Percentiles rank a stretch among this genome's conserved stretches.
These are phyloP conservation scores for Tetragonula clypearis DNA, from an alignment of 1,140 invertebrate genomes.

Conservation along the genomic window DNA sequence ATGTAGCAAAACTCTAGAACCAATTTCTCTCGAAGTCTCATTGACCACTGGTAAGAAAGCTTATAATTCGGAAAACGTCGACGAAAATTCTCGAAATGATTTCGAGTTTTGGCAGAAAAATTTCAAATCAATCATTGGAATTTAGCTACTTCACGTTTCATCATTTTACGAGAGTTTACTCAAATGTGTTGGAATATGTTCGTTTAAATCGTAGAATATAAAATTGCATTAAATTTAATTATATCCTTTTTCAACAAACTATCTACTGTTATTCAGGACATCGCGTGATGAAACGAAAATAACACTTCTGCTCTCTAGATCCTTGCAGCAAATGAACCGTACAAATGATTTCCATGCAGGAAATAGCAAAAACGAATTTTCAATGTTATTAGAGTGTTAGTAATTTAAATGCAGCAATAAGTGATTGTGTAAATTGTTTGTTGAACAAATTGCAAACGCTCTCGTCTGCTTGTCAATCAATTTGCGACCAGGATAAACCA, in stretches of 20 bases:
- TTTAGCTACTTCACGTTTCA: no score
- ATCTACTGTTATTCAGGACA: not conserved
- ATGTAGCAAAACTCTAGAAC: constrained; percentile 1
- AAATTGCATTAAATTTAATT: not conserved
- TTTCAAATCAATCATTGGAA: no score
- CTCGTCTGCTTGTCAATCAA: not conserved
- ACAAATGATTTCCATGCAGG: not conserved
- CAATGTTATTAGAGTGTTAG: no score
- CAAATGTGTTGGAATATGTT: no score
- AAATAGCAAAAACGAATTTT: not conserved
- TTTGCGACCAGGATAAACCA: constrained; percentile 20
- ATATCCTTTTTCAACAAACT: not conserved
- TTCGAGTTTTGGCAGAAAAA: no score
- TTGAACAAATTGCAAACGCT: not conserved
- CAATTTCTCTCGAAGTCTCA: constrained; percentile 29
- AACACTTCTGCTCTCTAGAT: not conserved
- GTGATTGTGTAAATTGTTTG: not conserved
- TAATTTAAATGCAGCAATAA: not conserved
- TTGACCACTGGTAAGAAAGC: not conserved
- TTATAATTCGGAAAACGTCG: not conserved
- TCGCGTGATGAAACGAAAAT: not conserved
- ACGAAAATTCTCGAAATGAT: no score
- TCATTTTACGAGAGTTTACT: no score
- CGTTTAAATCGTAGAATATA: not conserved
- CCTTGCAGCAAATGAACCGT: not conserved